Evolutionary conservation across 2,113 vertebrate genomes (phyloP).

Genomic region (Callospermophilus lateralis): DNA sequence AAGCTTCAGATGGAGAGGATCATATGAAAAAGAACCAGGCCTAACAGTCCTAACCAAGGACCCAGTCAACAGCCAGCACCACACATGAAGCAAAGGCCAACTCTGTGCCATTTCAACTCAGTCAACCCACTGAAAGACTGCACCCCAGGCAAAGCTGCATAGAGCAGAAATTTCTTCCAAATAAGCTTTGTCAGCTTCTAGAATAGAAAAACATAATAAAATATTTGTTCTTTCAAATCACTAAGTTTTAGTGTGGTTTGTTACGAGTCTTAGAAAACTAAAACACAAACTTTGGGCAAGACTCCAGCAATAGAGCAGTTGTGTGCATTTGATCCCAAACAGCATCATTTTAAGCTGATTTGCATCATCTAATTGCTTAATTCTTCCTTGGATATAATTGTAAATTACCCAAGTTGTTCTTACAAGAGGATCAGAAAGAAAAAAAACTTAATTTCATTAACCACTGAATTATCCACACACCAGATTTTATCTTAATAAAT

Average conservation of each 20-base stretch:
- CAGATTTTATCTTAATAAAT: slow-evolving; percentile 11
- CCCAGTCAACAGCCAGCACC: no score
- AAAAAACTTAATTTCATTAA: slow-evolving; percentile 58
- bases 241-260: not conserved
- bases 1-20: not conserved
- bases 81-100: no score
- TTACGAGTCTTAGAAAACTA: not conserved
- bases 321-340: slow-evolving; percentile 68
- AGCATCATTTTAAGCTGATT: slow-evolving; percentile 73
- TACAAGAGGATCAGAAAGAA: slow-evolving; percentile 40
- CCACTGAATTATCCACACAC: not conserved
- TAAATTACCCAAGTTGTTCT: slow-evolving; percentile 59
- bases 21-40: not conserved
- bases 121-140: not conserved
- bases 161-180: not conserved
- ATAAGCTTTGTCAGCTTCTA: not conserved
- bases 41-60: not conserved
- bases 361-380: slow-evolving; percentile 71
- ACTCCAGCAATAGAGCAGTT: slow-evolving; percentile 55
- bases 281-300: slow-evolving; percentile 14
- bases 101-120: not conserved
- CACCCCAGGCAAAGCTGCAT: not conserved
- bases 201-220: not conserved
- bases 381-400: slow-evolving; percentile 59
- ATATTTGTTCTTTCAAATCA: not conserved